A percentile compares a stretch with the other conserved stretches of the same genome.
Evolutionary conservation across 2,797 vertebrate genomes (phyloP).

Genomic region (Schizothorax lantsangensis): DNA sequence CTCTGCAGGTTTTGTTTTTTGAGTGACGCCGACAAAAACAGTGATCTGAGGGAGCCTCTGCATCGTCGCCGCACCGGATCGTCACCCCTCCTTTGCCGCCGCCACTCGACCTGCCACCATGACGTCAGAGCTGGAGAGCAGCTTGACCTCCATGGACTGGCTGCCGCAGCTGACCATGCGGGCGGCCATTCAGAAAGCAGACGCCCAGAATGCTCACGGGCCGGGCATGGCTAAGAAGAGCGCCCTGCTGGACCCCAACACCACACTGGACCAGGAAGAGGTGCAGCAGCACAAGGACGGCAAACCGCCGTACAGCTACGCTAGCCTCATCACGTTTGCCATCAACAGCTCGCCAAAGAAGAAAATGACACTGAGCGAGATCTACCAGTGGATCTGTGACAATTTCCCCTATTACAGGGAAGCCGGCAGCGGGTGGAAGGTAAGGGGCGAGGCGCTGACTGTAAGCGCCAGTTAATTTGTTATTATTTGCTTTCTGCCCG

Average conservation of each 20-base stretch:
- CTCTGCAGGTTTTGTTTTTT: slow-evolving; percentile 65
- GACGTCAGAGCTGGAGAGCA: slow-evolving; percentile 96
- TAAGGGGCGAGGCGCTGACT: slow-evolving; percentile 68
- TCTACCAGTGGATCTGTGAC: slow-evolving; percentile 97
- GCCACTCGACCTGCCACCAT: slow-evolving; percentile 79
- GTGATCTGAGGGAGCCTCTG: slow-evolving; percentile 59
- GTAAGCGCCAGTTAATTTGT: slow-evolving; percentile 41
- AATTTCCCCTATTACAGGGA: slow-evolving; percentile 95
- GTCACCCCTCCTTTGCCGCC: slow-evolving; percentile 55
- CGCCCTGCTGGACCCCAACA: slow-evolving; percentile 87
- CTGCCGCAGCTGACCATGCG: slow-evolving; percentile 93
- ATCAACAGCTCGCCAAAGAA: slow-evolving; percentile 96
- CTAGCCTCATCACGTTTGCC: slow-evolving; percentile 93
- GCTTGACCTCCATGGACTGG: slow-evolving; percentile 95
- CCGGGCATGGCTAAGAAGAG: slow-evolving; percentile 89
- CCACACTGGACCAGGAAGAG: slow-evolving; percentile 92
- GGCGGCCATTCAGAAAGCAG: slow-evolving; percentile 90
- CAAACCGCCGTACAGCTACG: slow-evolving; percentile 93
- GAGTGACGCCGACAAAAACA: slow-evolving; percentile 40
- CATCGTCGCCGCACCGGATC: slow-evolving; percentile 46
- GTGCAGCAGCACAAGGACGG: slow-evolving; percentile 93
- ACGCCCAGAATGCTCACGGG: slow-evolving; percentile 86
- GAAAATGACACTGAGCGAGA: slow-evolving; percentile 96
- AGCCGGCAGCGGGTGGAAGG: slow-evolving; percentile 95
- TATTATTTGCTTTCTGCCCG: slow-evolving; percentile 51